Conservation (phyloP, 2,113 vertebrate species). For the Holacanthus passer region DNA sequence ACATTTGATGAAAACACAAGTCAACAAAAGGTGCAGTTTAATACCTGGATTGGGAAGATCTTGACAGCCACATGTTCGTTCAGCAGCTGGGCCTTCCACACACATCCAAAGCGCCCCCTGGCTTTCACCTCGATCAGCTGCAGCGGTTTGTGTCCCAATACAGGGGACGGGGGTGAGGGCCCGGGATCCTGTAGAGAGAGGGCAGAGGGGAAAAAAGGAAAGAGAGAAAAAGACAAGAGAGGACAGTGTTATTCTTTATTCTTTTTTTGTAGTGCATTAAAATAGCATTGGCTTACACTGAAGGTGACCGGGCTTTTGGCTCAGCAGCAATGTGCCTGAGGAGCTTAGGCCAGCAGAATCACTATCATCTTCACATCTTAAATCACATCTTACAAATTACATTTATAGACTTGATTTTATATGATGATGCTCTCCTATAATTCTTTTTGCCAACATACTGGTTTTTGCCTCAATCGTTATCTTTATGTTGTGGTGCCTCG, state of each 20-base stretch:
- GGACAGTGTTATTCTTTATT: constrained; percentile 36
- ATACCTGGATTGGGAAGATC: constrained; percentile 98
- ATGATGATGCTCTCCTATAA: neutral
- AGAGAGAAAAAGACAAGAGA: neutral
- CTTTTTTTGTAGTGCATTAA: constrained; percentile 17
- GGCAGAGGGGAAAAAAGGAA: neutral
- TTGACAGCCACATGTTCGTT: constrained; percentile 96
- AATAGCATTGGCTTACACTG: constrained; percentile 33
- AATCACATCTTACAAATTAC: constrained; percentile 44
- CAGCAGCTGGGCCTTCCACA: constrained; percentile 98
- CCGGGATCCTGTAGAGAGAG: constrained; percentile 89
- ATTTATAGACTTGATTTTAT: constrained; percentile 47
- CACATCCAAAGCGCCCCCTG: constrained; percentile 96
- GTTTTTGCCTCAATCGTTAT: neutral
- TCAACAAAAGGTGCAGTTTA: too few relatives aligned
- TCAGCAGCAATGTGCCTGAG: constrained; percentile 45
- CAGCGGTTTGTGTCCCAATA: constrained; percentile 94
- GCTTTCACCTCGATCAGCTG: constrained; percentile 97
- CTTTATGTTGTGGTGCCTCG: neutral
- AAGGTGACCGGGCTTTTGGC: constrained; percentile 56
- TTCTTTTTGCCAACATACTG: neutral
- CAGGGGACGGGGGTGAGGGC: constrained; percentile 91
- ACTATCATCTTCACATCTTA: constrained; percentile 50
- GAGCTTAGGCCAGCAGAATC: constrained; percentile 45
- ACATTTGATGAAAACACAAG: too few relatives aligned